Evolutionary conservation across 2,113 vertebrate genomes (phyloP).

Genomic region (Lathamus discolor): DNA sequence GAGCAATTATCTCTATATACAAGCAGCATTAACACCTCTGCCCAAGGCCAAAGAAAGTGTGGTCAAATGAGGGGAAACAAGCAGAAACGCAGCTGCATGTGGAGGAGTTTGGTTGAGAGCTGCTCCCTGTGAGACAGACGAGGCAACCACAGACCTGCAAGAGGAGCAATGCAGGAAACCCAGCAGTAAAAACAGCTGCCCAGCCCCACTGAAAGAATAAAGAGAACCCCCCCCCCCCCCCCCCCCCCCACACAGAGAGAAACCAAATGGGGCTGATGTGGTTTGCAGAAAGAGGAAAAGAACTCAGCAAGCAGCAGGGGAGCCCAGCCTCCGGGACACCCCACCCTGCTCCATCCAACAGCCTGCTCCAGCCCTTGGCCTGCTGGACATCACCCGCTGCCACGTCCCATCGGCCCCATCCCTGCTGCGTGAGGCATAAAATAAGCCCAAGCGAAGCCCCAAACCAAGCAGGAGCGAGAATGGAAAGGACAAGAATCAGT

Average conservation of each 20-base stretch:
- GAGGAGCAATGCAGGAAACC: conserved; percentile 20
- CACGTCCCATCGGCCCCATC: accelerated
- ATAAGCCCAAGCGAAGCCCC: neutral
- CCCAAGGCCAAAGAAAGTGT: neutral
- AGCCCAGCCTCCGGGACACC: neutral
- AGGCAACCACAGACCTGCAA: neutral
- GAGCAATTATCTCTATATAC: neutral
- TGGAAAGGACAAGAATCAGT: neutral
- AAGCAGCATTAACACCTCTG: neutral
- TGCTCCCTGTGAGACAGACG: neutral
- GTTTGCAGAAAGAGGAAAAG: neutral
- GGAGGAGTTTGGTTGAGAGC: neutral
- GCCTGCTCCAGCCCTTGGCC: neutral
- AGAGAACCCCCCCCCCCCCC: neutral
- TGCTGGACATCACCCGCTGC: neutral
- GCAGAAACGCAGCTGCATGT: accelerated
- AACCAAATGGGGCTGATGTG: neutral
- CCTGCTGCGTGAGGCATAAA: neutral
- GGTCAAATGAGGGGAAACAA: accelerated
- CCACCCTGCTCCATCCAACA: neutral
- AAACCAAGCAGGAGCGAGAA: neutral
- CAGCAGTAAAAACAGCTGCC: neutral
- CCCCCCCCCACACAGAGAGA: neutral
- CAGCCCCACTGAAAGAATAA: neutral
- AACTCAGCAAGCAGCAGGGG: neutral